phyloP scores from a whole-genome alignment of 2,113 vertebrate genomes.

The Sinosuthora webbiana region DNA sequence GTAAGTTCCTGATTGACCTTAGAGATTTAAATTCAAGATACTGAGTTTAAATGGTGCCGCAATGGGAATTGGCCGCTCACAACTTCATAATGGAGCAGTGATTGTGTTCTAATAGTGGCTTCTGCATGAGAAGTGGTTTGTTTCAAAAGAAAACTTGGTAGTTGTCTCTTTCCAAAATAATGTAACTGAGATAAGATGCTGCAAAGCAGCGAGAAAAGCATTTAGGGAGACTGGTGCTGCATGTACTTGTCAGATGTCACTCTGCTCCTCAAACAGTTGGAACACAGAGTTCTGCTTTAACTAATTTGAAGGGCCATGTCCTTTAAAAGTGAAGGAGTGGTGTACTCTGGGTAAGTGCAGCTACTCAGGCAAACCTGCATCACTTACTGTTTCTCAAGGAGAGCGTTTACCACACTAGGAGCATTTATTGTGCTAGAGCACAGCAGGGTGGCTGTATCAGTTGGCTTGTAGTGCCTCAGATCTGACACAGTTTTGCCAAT shows the following conservation, averaged over 20 bases:
- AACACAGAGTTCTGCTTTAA: not conserved
- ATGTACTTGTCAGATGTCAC: rapidly evolving
- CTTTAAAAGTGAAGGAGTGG: not conserved
- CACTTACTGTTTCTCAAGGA: not conserved
- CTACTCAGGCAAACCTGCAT: not conserved
- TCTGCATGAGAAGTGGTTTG: not conserved
- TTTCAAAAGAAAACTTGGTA: not conserved
- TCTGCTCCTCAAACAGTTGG: not conserved
- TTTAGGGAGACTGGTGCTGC: not conserved
- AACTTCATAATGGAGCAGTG: not conserved
- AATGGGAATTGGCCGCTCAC: not conserved
- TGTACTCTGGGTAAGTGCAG: not conserved
- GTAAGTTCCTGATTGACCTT: not conserved
- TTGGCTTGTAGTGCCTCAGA: not conserved
- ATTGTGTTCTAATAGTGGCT: not conserved
- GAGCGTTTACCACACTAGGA: not conserved
- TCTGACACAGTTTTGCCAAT: not conserved
- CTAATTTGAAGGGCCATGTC: not conserved
- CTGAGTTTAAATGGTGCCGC: not conserved
- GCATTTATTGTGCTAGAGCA: not conserved
- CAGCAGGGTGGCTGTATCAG: not conserved
- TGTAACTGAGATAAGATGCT: not conserved
- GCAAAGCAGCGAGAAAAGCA: not conserved
- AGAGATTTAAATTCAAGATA: not conserved
- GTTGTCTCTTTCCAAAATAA: not conserved